These are phyloP conservation scores for Phengaris alcon DNA, from an alignment of 2,888 invertebrate species.

Conservation along the genomic window DNA sequence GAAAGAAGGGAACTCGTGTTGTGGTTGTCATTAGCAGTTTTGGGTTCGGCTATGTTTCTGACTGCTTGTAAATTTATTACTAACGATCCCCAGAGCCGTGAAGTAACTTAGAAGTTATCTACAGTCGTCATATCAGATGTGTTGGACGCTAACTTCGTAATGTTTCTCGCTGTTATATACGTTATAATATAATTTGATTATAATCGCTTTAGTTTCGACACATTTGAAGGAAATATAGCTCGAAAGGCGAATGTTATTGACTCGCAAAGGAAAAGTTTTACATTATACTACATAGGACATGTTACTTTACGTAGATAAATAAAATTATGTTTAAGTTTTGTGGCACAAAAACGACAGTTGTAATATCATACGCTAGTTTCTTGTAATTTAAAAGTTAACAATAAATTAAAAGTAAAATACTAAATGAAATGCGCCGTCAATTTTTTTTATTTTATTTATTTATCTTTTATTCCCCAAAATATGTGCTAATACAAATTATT, in stretches of 20 bases:
- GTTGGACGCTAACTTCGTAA: constrained; percentile 57
- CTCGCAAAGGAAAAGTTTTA: not conserved
- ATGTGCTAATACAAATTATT: not conserved
- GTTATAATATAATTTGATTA: constrained; percentile 57
- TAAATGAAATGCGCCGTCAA: not conserved
- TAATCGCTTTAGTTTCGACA: constrained; percentile 50
- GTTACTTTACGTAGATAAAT: too few species aligned
- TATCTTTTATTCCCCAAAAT: not conserved
- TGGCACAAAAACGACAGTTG: too few species aligned
- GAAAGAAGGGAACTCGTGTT: constrained; percentile 9
- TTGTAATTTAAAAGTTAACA: too few species aligned
- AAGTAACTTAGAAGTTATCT: constrained; percentile 55
- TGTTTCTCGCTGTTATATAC: constrained; percentile 52
- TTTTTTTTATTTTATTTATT: too few species aligned
- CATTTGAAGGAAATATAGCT: constrained; percentile 29
- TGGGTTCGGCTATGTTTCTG: constrained; percentile 52
- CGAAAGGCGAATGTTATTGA: not conserved
- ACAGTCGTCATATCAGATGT: constrained; percentile 61
- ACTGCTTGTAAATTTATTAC: constrained; percentile 68
- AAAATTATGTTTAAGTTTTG: too few species aligned
- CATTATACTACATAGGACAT: too few species aligned
- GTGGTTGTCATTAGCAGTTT: constrained; percentile 23
- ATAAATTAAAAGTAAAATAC: too few species aligned
- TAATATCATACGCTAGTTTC: too few species aligned
- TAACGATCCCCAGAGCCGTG: constrained; percentile 60